A percentile compares a stretch with the other conserved stretches of the same genome.
These are phyloP conservation scores for Balanococcus diminutus DNA, from an alignment of 2,888 invertebrate genomes.

Conservation along the genomic window DNA sequence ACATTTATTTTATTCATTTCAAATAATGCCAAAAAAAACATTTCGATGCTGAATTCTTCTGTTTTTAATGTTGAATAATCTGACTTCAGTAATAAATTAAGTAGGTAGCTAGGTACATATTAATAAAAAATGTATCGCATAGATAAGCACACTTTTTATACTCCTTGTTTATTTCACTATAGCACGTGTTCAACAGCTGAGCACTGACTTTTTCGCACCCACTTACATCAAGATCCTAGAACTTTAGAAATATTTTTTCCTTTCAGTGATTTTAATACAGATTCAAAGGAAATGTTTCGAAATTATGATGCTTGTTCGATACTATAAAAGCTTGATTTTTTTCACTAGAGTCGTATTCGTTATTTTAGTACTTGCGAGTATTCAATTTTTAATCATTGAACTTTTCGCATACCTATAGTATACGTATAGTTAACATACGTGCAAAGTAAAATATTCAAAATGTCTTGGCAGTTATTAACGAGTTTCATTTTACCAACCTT, in stretches of 20 bases:
- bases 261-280: neutral
- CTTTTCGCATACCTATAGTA: neutral
- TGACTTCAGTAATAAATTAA: too few species aligned
- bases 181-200: too few species aligned
- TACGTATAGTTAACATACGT: neutral
- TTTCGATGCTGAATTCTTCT: too few species aligned
- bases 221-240: too few species aligned
- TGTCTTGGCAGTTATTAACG: neutral
- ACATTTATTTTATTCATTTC: too few species aligned
- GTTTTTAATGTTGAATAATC: too few species aligned
- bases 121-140: too few species aligned
- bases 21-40: too few species aligned
- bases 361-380: neutral
- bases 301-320: neutral
- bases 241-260: neutral
- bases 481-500: neutral
- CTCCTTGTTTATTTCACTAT: too few species aligned
- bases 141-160: too few species aligned
- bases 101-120: too few species aligned
- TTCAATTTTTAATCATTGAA: neutral
- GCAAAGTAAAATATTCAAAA: neutral
- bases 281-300: neutral
- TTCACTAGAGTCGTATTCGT: neutral
- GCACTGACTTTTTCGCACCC: too few species aligned
- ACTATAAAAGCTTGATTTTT: neutral